Evolutionary conservation across 2,113 vertebrate species (phyloP).

Genomic region (human (Homo sapiens)): DNA sequence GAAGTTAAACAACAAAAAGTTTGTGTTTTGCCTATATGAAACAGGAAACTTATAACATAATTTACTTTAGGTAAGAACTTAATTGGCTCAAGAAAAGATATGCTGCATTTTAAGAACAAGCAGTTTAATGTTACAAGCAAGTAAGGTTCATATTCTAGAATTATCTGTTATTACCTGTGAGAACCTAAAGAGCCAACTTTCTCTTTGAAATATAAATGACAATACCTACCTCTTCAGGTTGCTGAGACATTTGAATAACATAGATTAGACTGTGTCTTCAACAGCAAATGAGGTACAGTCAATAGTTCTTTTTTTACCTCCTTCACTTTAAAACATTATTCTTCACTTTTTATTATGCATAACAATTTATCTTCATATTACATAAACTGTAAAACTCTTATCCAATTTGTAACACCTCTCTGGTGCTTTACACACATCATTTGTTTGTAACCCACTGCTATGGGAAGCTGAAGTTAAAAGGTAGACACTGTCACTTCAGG

Average conservation of each 20-base stretch:
- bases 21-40: neutral
- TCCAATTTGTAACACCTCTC: too few relatives aligned
- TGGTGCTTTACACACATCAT: neutral
- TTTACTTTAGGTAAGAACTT: neutral
- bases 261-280: neutral
- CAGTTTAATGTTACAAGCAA: neutral
- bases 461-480: neutral
- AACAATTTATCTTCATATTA: neutral
- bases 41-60: neutral
- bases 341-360: neutral
- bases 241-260: neutral
- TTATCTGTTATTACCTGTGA: neutral
- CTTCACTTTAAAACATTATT: neutral
- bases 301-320: neutral
- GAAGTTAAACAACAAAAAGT: neutral
- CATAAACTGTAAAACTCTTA: neutral
- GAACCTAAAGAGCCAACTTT: neutral
- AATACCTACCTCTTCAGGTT: neutral
- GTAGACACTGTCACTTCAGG: neutral
- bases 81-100: neutral
- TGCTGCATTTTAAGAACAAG: neutral
- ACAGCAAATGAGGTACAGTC: neutral
- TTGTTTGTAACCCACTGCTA: neutral
- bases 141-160: neutral
- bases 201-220: neutral